Percentiles rank a stretch among this genome's conserved stretches.
Conservation (phyloP, 2,113 vertebrate species). For the Prochilodus magdalenae region DNA sequence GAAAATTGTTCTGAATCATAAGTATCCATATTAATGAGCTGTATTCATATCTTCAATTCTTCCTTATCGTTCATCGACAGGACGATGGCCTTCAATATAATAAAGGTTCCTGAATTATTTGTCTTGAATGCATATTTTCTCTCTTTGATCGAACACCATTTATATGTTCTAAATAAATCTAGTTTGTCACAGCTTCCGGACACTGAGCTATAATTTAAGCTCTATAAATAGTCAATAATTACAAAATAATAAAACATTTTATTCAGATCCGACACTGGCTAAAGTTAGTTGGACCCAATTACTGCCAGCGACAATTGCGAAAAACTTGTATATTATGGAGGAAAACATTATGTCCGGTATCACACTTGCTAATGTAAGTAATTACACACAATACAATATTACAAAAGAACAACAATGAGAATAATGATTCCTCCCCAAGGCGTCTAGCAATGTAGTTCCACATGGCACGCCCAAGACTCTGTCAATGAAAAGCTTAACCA, state of each 20-base stretch:
- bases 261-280: not conserved
- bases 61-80: conserved; percentile 41
- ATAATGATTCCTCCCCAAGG: not conserved
- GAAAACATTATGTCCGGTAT: not conserved
- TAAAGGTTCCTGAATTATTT: conserved; percentile 14
- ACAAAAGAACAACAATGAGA: not conserved
- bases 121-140: not conserved
- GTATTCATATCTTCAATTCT: conserved; percentile 19
- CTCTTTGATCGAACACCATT: not conserved
- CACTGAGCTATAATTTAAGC: no score
- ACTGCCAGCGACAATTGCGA: not conserved
- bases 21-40: conserved; percentile 53
- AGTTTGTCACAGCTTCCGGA: no score
- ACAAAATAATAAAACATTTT: not conserved
- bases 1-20: conserved; percentile 23
- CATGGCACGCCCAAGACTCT: not conserved
- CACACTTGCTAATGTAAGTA: not conserved
- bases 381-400: not conserved
- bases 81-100: conserved; percentile 45
- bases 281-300: conserved; percentile 1
- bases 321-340: not conserved
- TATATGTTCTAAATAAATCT: not conserved
- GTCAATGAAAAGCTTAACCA: conserved; percentile 8
- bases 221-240: no score
- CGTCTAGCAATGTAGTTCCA: not conserved